phyloP scores from a whole-genome alignment of 2,888 invertebrate genomes.

The Dicranocentrus wangi region DNA sequence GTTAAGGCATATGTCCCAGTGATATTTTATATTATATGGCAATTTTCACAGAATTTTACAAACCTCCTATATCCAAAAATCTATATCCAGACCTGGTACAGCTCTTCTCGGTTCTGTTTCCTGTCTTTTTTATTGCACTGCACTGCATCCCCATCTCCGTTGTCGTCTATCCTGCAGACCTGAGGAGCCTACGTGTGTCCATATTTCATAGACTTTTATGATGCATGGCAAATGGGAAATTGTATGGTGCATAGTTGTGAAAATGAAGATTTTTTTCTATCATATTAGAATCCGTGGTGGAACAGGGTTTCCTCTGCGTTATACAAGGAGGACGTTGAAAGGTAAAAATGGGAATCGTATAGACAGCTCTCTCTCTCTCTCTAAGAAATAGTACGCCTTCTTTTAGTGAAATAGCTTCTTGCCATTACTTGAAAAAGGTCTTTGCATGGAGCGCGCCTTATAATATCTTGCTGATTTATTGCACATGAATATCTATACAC shows the following conservation, averaged over 20 bases:
- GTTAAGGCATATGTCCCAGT: neutral
- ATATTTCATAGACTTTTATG: slow-evolving; percentile 32
- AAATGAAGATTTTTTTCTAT: slow-evolving; percentile 21
- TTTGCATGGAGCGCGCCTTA: slow-evolving; percentile 12
- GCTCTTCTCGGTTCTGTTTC: neutral
- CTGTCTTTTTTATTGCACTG: slow-evolving; percentile 15
- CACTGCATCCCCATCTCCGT: slow-evolving; percentile 7
- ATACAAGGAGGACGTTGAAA: slow-evolving; percentile 2
- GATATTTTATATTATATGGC: slow-evolving; percentile 36
- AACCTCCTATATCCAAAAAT: neutral
- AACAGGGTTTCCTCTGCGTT: neutral
- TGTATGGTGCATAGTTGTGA: slow-evolving; percentile 25
- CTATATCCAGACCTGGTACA: neutral
- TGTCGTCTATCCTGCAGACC: neutral
- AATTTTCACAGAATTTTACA: slow-evolving; percentile 20
- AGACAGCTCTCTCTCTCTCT: neutral
- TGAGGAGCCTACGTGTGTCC: neutral
- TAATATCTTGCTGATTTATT: slow-evolving; percentile 52
- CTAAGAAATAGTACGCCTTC: neutral
- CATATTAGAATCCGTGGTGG: no score
- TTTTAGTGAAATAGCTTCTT: slow-evolving; percentile 29
- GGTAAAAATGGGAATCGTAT: slow-evolving; percentile 20
- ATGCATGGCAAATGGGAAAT: slow-evolving; percentile 36
- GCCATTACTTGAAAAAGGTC: slow-evolving; percentile 17
- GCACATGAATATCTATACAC: slow-evolving; percentile 1